Conservation (phyloP, 2,797 vertebrate species). For the Xenentodon cancila region DNA sequence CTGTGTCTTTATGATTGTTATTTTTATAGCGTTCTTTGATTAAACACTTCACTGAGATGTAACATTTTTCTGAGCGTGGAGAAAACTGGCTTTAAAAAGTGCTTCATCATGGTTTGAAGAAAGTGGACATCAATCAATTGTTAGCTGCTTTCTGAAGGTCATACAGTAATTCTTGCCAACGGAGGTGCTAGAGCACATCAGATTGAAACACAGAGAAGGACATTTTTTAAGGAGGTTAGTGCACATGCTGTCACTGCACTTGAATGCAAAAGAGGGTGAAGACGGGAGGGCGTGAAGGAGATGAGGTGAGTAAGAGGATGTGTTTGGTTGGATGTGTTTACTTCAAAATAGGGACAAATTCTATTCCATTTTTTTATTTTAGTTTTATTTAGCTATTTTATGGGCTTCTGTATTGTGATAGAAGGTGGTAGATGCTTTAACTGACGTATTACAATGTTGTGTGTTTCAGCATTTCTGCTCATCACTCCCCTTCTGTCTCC, state of each 20-base stretch:
- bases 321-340: background rate
- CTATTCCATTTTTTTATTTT: too few species aligned
- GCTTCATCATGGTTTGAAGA: slow-evolving; percentile 17
- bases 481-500: too few species aligned
- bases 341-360: too few species aligned
- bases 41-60: background rate
- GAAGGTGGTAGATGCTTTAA: too few species aligned
- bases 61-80: background rate
- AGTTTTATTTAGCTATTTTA: too few species aligned
- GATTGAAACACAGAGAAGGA: slow-evolving; percentile 24
- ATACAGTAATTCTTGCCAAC: slow-evolving; percentile 23
- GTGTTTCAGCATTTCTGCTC: too few species aligned
- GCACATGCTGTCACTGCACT: slow-evolving; percentile 9
- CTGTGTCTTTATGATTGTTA: too few species aligned
- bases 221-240: slow-evolving; percentile 29
- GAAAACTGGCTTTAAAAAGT: background rate
- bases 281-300: background rate
- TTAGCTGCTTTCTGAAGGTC: slow-evolving; percentile 25
- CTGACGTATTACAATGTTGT: too few species aligned
- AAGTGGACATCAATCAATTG: slow-evolving; percentile 21
- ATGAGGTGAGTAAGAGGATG: background rate
- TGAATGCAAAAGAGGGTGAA: slow-evolving; percentile 32
- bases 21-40: too few species aligned
- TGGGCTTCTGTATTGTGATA: too few species aligned
- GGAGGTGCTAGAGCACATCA: slow-evolving; percentile 26